Conservation (phyloP, 1,140 invertebrate genomes). For the Caenorhabditis briggsae region DNA sequence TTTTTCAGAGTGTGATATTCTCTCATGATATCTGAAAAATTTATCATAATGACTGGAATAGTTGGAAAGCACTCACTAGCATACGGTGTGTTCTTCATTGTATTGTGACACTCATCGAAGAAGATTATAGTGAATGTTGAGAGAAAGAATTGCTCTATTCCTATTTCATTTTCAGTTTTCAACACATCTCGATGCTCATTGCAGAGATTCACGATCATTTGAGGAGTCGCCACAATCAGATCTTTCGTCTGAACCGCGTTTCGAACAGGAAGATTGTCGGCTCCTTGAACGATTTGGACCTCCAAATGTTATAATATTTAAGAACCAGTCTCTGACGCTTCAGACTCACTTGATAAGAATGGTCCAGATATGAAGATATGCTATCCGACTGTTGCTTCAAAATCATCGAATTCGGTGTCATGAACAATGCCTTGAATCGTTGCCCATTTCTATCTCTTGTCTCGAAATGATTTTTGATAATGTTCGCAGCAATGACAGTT, state of each 20-base stretch:
- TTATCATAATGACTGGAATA: neutral
- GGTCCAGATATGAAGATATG: constrained; percentile 67
- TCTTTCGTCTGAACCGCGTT: constrained; percentile 65
- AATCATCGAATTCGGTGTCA: constrained; percentile 77
- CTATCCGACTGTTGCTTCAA: constrained; percentile 76
- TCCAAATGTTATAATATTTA: neutral
- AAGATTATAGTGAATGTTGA: constrained; percentile 65
- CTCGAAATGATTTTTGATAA: constrained; percentile 64
- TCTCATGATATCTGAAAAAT: constrained; percentile 62
- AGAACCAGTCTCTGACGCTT: too few relatives aligned
- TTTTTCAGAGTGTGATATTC: constrained; percentile 46
- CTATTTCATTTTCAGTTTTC: neutral
- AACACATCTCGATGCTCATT: constrained; percentile 21
- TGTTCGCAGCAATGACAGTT: constrained; percentile 64
- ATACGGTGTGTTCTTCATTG: constrained; percentile 77
- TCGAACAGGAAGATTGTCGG: constrained; percentile 54
- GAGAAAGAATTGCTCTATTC: constrained; percentile 29
- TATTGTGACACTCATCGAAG: constrained; percentile 79
- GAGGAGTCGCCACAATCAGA: constrained; percentile 78
- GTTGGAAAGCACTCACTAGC: constrained; percentile 64
- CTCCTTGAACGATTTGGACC: constrained; percentile 38
- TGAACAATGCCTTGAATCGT: constrained; percentile 64
- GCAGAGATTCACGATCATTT: constrained; percentile 73
- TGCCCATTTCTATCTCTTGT: neutral
- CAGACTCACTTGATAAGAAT: constrained; percentile 21